Conservation (phyloP, 2,797 vertebrate genomes). For the Poecile montanus region DNA sequence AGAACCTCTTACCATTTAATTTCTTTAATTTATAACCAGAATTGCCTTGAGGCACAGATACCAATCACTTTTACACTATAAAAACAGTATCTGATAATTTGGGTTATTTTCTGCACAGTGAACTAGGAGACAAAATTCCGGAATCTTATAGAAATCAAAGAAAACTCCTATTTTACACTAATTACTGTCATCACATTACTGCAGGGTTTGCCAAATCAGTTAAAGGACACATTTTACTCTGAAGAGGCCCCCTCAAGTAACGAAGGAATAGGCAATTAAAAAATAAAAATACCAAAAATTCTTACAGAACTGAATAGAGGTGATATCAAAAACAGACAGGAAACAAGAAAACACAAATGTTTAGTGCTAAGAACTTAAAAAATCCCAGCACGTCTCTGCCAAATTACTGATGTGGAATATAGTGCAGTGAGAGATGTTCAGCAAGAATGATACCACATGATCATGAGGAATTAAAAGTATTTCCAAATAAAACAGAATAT, state of each 20-base stretch:
- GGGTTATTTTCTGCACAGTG: neutral
- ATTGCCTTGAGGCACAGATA: neutral
- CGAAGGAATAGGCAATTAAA: neutral
- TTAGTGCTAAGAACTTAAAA: neutral
- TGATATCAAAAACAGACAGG: neutral
- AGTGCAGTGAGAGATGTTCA: accelerated
- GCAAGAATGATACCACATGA: neutral
- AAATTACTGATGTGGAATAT: neutral
- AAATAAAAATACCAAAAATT: neutral
- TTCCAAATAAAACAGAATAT: neutral
- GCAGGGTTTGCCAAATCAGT: neutral
- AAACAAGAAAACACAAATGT: neutral
- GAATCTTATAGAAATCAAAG: neutral
- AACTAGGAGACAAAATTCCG: neutral
- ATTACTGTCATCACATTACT: neutral
- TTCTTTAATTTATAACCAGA: neutral
- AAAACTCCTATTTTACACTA: neutral
- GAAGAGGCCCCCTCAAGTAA: neutral
- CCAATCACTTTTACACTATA: neutral
- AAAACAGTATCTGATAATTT: neutral
- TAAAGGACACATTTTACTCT: neutral
- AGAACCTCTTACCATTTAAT: neutral
- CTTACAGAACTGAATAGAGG: neutral
- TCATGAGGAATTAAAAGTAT: neutral
- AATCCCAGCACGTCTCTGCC: neutral